Evolutionary conservation across 2,113 vertebrate genomes (phyloP).

Genomic region (Grammatotria lemairii): DNA sequence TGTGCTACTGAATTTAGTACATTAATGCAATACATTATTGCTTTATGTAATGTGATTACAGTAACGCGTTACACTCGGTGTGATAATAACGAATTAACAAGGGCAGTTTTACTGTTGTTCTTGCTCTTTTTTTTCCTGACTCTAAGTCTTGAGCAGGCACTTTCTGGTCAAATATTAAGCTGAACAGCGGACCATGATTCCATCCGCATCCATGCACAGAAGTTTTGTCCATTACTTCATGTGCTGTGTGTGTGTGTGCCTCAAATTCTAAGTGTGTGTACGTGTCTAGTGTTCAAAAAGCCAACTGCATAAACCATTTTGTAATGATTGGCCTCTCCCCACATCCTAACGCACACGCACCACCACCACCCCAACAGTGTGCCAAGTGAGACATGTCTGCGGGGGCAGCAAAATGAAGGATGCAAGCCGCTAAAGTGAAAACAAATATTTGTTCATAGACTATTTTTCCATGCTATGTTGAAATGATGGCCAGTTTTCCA

Average conservation of each 20-base stretch:
- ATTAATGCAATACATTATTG: neutral
- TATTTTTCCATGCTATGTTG: slow-evolving; percentile 38
- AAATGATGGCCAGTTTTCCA: slow-evolving; percentile 25
- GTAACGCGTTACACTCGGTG: neutral
- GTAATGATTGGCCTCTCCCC: neutral
- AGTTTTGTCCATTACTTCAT: slow-evolving; percentile 1
- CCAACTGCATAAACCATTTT: neutral
- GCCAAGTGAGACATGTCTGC: neutral
- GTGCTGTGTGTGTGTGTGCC: neutral
- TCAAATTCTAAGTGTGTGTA: neutral
- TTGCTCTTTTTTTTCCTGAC: neutral
- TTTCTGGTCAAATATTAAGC: slow-evolving; percentile 7
- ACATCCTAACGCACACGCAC: neutral
- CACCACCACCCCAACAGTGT: neutral
- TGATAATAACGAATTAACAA: neutral
- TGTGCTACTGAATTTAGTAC: neutral
- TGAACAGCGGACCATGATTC: neutral
- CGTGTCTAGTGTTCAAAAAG: neutral
- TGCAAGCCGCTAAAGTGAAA: slow-evolving; percentile 43
- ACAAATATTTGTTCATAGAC: slow-evolving; percentile 58
- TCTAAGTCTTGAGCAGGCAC: neutral
- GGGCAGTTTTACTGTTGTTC: neutral
- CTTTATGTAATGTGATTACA: neutral
- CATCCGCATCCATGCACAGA: neutral
- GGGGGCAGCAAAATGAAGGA: neutral